Evolutionary conservation across 2,113 vertebrate genomes (phyloP), one percentile per base, ranked within the genome.

Genomic region (Canis aureus): DNA sequence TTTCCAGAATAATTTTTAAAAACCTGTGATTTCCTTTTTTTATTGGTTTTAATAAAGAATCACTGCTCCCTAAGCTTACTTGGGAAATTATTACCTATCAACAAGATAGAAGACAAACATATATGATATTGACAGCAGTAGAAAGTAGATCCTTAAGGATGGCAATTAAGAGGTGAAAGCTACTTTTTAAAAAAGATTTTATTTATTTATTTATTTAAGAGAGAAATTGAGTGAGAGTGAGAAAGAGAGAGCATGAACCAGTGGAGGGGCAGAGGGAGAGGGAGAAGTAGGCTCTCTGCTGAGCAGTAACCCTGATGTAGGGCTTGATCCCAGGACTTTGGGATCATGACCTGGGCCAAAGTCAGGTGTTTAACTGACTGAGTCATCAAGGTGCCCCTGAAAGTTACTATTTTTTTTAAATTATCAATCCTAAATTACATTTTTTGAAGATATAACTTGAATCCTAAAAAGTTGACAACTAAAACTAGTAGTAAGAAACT

Each of bases 21-120:
- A 98, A 91, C 80, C 94, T 2, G 4, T 97, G 98, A 93, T 98
- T 98, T 98, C 74, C 64, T 97, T 92, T 97, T 97, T 97, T 98
- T 97, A 98, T 97, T 98, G 95, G 97, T 98, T 99, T 98, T 98
- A 99, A 98, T 99, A 98, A 99, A 98, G 98, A 98, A 97, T 96
- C 97, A 55, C 92, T 64, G 97, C 96, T 98, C 98, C 98, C 98
- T 96, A 80, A 98, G 98, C 98, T 98, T 94, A 55, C 97, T 97
- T 43, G 53, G 98, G 85, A 98, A 99, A 99, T 98, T 98, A 99
- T 99, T 99, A 98, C 98, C 98, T 98, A 98, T 98, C 98, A 98
- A 98, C 96, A 98, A 99, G 98, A 98, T 79, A 97, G 94, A 99
- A 98, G 97, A 98, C 98, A 98, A 98, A 97, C 97, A 96, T 2